Conservation (phyloP, 1,140 invertebrate species). For the Drosophila guanche region DNA sequence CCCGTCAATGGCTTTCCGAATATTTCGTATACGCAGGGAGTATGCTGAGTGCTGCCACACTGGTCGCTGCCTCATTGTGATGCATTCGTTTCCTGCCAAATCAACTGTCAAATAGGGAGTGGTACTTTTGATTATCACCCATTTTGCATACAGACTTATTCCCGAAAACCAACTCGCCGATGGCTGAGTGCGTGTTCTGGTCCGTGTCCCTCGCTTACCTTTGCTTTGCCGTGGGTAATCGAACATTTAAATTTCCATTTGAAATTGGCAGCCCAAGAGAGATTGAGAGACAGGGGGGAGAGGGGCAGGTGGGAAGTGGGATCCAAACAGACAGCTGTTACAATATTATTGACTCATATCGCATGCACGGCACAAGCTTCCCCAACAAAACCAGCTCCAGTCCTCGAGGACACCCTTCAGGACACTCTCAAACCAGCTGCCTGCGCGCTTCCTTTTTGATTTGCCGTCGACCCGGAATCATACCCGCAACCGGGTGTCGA, state of each 20-base stretch:
- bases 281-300: background rate
- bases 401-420: slow-evolving; percentile 33
- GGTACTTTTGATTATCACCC: slow-evolving; percentile 61
- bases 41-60: background rate
- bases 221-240: slow-evolving; percentile 29
- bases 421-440: slow-evolving; percentile 32
- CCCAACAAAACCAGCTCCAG: slow-evolving; percentile 15
- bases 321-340: slow-evolving; percentile 73
- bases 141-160: slow-evolving; percentile 42
- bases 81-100: slow-evolving; percentile 48
- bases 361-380: slow-evolving; percentile 64
- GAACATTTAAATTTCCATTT: slow-evolving; percentile 75
- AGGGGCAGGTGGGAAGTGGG: slow-evolving; percentile 17
- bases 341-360: slow-evolving; percentile 81
- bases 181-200: slow-evolving; percentile 3
- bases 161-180: slow-evolving; percentile 1
- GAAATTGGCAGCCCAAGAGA: slow-evolving; percentile 52
- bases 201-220: slow-evolving; percentile 24
- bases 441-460: slow-evolving; percentile 52
- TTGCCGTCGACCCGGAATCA: slow-evolving; percentile 45
- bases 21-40: slow-evolving; percentile 4
- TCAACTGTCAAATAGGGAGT: slow-evolving; percentile 69
- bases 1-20: background rate
- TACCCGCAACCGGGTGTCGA: background rate
- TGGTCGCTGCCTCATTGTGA: slow-evolving; percentile 17